Conservation (phyloP, 1,140 invertebrate species). For the Aphelinus atriplicis region DNA sequence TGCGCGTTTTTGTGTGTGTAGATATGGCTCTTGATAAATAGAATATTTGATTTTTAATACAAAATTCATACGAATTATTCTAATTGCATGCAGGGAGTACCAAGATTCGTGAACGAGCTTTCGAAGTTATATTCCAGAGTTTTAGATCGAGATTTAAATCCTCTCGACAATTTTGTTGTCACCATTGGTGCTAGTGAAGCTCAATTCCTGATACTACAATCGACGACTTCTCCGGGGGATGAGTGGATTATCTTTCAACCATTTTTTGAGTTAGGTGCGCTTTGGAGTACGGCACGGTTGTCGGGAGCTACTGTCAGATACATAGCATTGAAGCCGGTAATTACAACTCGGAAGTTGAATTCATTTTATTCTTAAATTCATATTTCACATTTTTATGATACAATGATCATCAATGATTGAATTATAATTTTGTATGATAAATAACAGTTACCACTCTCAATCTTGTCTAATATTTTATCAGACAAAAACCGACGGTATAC, state of each 20-base stretch:
- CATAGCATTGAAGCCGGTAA: conserved; percentile 86
- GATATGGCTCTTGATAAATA: no score
- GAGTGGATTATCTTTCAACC: conserved; percentile 98
- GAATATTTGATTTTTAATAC: no score
- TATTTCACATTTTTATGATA: background rate
- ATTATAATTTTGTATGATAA: conserved; percentile 2
- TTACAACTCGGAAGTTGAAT: background rate
- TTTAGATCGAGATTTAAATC: conserved; percentile 78
- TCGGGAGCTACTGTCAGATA: conserved; percentile 79
- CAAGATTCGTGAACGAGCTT: conserved; percentile 85
- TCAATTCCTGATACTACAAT: conserved; percentile 84
- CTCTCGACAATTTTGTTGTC: conserved; percentile 86
- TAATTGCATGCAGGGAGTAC: conserved; percentile 79
- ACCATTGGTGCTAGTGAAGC: conserved; percentile 93
- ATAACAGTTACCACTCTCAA: conserved; percentile 13
- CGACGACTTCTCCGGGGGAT: conserved; percentile 83
- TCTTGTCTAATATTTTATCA: conserved; percentile 41
- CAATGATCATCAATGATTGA: background rate
- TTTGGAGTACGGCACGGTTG: conserved; percentile 87
- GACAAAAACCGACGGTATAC: conserved; percentile 58
- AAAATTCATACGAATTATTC: no score
- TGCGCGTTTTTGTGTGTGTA: no score
- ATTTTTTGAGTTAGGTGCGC: conserved; percentile 97
- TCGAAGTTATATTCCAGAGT: conserved; percentile 86
- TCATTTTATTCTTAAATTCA: background rate